These are phyloP conservation scores for Lophura nycthemera DNA, from an alignment of 2,113 vertebrate species.

Conservation along the genomic window DNA sequence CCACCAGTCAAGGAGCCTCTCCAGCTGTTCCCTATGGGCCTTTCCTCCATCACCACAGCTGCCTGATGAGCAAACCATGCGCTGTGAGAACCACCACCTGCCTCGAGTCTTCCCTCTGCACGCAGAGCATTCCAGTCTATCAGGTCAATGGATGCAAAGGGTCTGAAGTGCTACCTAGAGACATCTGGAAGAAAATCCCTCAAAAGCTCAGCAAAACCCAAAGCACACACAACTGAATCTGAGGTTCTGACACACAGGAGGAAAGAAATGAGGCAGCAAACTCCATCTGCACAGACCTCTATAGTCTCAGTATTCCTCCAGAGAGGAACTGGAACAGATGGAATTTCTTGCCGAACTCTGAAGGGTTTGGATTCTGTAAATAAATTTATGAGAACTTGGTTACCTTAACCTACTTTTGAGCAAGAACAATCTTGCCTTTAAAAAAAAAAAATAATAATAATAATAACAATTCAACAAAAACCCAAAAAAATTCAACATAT, in stretches of 20 bases:
- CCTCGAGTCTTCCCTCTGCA: rapidly evolving
- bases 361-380: conserved; percentile 30
- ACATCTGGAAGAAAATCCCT: neutral
- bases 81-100: neutral
- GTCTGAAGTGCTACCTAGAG: neutral
- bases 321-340: neutral
- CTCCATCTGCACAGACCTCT: neutral
- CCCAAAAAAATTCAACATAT: conserved; percentile 37
- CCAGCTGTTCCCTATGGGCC: rapidly evolving
- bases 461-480: neutral
- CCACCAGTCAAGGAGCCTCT: neutral
- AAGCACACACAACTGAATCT: rapidly evolving
- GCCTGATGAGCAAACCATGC: rapidly evolving
- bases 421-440: conserved; percentile 53
- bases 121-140: rapidly evolving
- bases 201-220: neutral
- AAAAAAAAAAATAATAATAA: neutral
- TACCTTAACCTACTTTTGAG: conserved; percentile 63
- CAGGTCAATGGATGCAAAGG: rapidly evolving
- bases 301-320: neutral
- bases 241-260: neutral
- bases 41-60: neutral
- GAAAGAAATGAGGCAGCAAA: conserved; percentile 52
- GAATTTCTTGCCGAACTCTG: conserved; percentile 38
- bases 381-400: conserved; percentile 45